Conservation (phyloP, 1,140 invertebrate species). For the Drosophila albomicans region DNA sequence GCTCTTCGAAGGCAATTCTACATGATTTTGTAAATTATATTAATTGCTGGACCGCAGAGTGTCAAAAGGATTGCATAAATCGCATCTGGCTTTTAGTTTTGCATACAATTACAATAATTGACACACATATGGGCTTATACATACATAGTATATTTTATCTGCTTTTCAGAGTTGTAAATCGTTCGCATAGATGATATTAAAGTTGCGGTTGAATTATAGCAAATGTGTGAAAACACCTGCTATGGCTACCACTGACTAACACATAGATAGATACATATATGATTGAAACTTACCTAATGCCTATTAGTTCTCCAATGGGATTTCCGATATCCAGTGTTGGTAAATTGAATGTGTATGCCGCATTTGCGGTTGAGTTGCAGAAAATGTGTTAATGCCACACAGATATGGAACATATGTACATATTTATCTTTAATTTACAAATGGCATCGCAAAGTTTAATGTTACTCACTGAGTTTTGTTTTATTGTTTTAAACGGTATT, state of each 20-base stretch:
- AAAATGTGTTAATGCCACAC: too few relatives aligned
- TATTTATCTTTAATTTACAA: background rate
- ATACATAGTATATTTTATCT: background rate
- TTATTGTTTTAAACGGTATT: too few relatives aligned
- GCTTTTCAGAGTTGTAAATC: slow-evolving; percentile 1
- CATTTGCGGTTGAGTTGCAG: background rate
- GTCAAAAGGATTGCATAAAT: slow-evolving; percentile 32
- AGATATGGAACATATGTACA: too few relatives aligned
- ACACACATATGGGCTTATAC: background rate
- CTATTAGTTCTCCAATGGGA: background rate
- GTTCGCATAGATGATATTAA: slow-evolving; percentile 2
- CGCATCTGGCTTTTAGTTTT: slow-evolving; percentile 4
- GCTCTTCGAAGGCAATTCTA: slow-evolving; percentile 5
- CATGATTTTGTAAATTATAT: slow-evolving; percentile 35
- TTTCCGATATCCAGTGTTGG: background rate
- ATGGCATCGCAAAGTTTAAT: background rate
- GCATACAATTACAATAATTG: slow-evolving; percentile 38
- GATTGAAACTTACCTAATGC: background rate
- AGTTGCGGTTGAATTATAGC: slow-evolving; percentile 1
- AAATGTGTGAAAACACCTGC: background rate
- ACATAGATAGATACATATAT: background rate
- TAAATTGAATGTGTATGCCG: background rate
- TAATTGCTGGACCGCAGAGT: slow-evolving; percentile 33
- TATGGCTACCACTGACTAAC: background rate
- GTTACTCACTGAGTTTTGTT: too few relatives aligned